Evolutionary conservation across 2,797 vertebrate genomes (phyloP).

Genomic region (Rhinoraja longicauda): DNA sequence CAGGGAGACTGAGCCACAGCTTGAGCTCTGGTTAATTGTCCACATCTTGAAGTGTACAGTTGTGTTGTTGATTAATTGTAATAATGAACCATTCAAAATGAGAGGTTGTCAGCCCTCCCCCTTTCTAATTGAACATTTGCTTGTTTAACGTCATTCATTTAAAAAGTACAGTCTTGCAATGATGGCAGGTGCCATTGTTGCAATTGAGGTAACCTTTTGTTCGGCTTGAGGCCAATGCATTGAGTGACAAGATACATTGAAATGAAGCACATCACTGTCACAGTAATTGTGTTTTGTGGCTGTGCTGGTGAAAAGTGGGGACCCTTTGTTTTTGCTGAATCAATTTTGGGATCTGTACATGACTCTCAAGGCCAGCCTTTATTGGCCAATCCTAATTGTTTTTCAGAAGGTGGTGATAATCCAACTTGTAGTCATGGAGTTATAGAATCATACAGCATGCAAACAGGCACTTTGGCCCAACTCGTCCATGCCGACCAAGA

Average conservation of each 20-base stretch:
- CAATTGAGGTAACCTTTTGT: not conserved
- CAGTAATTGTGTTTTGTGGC: not conserved
- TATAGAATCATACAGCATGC: too few species aligned
- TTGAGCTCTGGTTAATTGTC: not conserved
- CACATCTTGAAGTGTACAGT: not conserved
- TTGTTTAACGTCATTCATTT: not conserved
- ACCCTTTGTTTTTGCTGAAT: not conserved
- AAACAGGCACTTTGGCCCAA: too few species aligned
- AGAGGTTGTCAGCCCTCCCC: not conserved
- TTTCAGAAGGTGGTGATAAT: too few species aligned
- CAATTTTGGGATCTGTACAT: too few species aligned
- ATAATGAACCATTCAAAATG: not conserved
- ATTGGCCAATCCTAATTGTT: too few species aligned
- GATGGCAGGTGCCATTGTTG: not conserved
- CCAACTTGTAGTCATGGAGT: too few species aligned
- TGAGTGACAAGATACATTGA: not conserved
- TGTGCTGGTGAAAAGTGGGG: not conserved
- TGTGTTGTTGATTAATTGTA: not conserved
- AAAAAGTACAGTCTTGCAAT: not conserved
- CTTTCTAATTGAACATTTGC: not conserved
- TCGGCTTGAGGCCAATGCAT: not conserved
- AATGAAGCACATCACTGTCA: not conserved
- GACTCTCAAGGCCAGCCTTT: too few species aligned
- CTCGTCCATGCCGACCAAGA: too few species aligned
- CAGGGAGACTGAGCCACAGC: not conserved